Percentiles rank a stretch among this genome's conserved stretches.
Conservation (phyloP, 1,140 invertebrate genomes). For the Limonius californicus region DNA sequence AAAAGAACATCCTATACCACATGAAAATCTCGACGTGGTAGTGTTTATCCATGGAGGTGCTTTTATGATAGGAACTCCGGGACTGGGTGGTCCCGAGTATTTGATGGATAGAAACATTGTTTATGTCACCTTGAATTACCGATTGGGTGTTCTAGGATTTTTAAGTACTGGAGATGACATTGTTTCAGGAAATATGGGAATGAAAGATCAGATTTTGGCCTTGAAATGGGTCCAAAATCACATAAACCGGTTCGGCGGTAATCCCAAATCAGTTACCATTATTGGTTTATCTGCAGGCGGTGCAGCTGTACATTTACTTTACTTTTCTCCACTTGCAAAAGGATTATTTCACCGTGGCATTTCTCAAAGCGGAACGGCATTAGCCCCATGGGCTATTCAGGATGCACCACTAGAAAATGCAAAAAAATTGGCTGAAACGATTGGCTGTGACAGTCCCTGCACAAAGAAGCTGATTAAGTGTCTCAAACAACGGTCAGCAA, state of each 20-base stretch:
- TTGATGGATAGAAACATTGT: constrained; percentile 60
- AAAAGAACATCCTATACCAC: constrained; percentile 29
- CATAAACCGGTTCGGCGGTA: constrained; percentile 58
- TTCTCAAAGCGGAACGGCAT: constrained; percentile 72
- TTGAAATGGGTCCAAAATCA: constrained; percentile 60
- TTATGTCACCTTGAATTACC: constrained; percentile 61
- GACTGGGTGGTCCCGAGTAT: constrained; percentile 51
- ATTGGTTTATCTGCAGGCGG: constrained; percentile 51
- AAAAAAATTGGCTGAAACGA: constrained; percentile 49
- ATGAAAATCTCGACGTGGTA: constrained; percentile 46
- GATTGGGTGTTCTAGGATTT: constrained; percentile 56
- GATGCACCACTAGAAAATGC: constrained; percentile 54
- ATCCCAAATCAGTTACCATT: constrained; percentile 55
- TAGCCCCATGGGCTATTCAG: constrained; percentile 63
- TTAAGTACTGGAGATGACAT: constrained; percentile 39
- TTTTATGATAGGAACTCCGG: constrained; percentile 50
- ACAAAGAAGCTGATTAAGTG: constrained; percentile 51
- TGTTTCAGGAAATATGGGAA: constrained; percentile 53
- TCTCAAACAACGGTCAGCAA: constrained; percentile 51
- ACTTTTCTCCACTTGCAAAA: constrained; percentile 51
- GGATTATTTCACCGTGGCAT: constrained; percentile 68
- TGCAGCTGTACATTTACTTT: constrained; percentile 54
- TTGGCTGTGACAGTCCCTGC: constrained; percentile 53
- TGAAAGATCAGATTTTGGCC: constrained; percentile 58
- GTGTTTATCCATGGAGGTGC: constrained; percentile 60